Evolutionary conservation across 2,888 invertebrate genomes (phyloP).

Genomic region (Microdon myrmicae): DNA sequence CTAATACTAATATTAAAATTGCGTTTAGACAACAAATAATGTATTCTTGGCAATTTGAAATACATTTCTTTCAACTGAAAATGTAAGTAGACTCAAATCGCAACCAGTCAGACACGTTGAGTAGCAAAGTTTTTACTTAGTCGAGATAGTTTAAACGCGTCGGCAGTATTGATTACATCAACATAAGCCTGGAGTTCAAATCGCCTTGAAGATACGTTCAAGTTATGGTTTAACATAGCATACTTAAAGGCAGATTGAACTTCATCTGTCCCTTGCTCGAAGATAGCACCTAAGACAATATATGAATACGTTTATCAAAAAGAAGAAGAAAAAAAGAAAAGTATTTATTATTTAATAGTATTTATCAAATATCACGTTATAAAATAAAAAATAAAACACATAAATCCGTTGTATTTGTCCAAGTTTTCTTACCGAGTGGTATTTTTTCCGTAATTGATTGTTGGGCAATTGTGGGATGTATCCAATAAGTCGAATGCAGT

Average conservation of each 20-base stretch:
- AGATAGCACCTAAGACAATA: constrained; percentile 81
- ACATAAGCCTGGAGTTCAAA: constrained; percentile 90
- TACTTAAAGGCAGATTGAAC: constrained; percentile 93
- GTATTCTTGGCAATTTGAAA: too few relatives aligned
- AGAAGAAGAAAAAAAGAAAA: constrained; percentile 22
- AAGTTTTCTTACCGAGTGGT: constrained; percentile 65
- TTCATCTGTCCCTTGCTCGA: constrained; percentile 91
- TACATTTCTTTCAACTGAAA: background rate
- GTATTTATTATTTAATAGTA: background rate
- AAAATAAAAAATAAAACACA: constrained; percentile 14
- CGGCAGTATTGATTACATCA: constrained; percentile 91
- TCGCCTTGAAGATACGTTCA: constrained; percentile 80
- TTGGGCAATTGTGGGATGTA: constrained; percentile 61
- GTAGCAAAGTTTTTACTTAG: constrained; percentile 77
- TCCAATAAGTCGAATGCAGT: constrained; percentile 59
- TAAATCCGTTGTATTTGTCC: background rate
- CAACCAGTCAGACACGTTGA: constrained; percentile 17
- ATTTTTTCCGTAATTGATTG: constrained; percentile 67
- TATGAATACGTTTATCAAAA: constrained; percentile 5
- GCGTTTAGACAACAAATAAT: too few relatives aligned
- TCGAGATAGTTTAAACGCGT: constrained; percentile 90
- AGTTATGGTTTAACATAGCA: constrained; percentile 86
- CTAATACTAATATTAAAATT: too few relatives aligned
- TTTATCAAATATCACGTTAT: background rate
- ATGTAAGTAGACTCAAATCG: too few relatives aligned